These are phyloP conservation scores for Macrotus californicus DNA, from an alignment of 2,113 vertebrate genomes.

Conservation along the genomic window DNA sequence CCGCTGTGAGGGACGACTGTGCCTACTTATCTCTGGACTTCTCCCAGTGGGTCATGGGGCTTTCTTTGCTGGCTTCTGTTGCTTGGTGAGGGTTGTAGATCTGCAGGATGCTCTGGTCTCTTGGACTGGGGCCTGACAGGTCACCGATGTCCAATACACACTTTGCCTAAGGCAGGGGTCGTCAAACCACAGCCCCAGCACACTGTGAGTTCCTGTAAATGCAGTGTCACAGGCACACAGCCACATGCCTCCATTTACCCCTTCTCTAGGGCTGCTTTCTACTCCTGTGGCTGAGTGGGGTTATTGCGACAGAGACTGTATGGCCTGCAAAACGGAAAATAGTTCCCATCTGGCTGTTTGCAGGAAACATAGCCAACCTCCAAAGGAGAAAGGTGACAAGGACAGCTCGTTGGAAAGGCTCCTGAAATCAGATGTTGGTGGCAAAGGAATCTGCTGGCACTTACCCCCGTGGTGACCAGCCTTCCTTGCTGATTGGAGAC, in stretches of 20 bases:
- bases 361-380: background rate
- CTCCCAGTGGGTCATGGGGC: background rate
- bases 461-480: background rate
- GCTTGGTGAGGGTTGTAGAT: background rate
- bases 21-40: background rate
- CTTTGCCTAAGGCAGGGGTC: background rate
- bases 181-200: background rate
- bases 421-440: background rate
- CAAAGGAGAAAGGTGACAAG: background rate
- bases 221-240: background rate
- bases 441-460: background rate
- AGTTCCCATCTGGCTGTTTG: background rate
- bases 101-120: background rate
- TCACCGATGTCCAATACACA: background rate
- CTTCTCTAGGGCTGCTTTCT: background rate
- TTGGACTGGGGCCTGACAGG: background rate
- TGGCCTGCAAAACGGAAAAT: background rate
- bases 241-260: background rate
- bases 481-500: background rate
- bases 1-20: background rate
- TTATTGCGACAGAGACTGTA: background rate
- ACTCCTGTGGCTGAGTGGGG: background rate
- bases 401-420: background rate
- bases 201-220: background rate
- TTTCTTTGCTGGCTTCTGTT: background rate